Conservation (phyloP, 2,888 invertebrate genomes). For the Troglohyphantes excavatus region DNA sequence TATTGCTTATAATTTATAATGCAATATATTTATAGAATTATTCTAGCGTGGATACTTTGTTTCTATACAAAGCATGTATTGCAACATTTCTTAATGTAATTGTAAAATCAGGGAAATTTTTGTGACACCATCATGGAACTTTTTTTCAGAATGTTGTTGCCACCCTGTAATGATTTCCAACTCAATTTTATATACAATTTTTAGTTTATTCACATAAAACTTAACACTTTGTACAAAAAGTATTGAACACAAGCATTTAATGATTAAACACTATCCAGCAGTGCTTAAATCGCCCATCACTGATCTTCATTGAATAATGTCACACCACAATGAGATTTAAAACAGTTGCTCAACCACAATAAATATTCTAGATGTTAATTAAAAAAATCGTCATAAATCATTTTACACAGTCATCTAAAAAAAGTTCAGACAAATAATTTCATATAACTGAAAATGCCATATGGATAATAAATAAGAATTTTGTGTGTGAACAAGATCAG, state of each 20-base stretch:
- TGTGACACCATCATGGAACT: too few species aligned
- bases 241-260: constrained; percentile 45
- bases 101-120: too few species aligned
- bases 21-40: too few species aligned
- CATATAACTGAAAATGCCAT: background rate
- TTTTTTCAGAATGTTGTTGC: too few species aligned
- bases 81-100: too few species aligned
- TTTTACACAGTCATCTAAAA: background rate
- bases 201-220: constrained; percentile 9
- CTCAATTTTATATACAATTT: too few species aligned
- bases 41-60: too few species aligned
- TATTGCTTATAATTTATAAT: too few species aligned
- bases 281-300: constrained; percentile 41
- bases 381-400: background rate
- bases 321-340: background rate
- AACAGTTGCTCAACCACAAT: background rate
- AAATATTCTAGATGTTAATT: background rate
- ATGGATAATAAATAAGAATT: background rate
- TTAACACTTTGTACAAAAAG: constrained; percentile 42
- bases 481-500: constrained; percentile 27
- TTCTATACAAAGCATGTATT: too few species aligned
- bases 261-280: constrained; percentile 64
- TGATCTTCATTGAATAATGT: constrained; percentile 13
- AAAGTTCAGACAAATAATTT: background rate
- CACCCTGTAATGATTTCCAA: too few species aligned